Percentiles rank a stretch among this genome's conserved stretches.
These are phyloP conservation scores for Microtus ochrogaster DNA, from an alignment of 2,113 vertebrate species.

Conservation along the genomic window DNA sequence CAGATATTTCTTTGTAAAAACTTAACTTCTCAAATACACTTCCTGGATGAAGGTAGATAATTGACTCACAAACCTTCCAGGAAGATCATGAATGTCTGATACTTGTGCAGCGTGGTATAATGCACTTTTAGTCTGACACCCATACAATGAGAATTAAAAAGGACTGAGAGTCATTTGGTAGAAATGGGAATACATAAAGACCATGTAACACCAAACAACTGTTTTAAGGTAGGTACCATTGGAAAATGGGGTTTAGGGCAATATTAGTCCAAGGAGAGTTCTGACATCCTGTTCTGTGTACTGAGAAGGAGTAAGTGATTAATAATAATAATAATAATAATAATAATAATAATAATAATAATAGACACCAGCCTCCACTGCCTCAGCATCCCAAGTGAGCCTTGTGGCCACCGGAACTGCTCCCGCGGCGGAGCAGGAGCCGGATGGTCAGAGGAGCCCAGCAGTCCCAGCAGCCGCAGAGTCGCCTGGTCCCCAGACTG, in stretches of 20 bases:
- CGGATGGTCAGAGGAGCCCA: no score
- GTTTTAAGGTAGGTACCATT: not conserved
- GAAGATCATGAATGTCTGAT: not conserved
- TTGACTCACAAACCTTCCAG: not conserved
- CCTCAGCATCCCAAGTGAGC: no score
- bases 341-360: no score
- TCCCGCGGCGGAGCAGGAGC: no score
- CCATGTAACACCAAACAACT: not conserved
- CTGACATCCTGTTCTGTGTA: not conserved
- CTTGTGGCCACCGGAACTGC: no score
- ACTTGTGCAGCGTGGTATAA: not conserved
- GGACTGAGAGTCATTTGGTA: not conserved
- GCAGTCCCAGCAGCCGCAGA: no score
- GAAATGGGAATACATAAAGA: not conserved
- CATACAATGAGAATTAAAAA: not conserved
- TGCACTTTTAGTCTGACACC: not conserved
- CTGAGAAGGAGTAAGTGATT: not conserved
- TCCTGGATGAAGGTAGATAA: not conserved
- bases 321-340: no score
- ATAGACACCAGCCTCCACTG: no score
- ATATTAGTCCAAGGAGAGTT: rapidly evolving
- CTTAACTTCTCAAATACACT: not conserved
- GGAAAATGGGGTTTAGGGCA: not conserved
- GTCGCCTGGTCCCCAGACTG: no score
- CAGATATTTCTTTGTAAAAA: not conserved